Evolutionary conservation across 2,888 invertebrate species (phyloP).

Genomic region (Sepioteuthis lessoniana): DNA sequence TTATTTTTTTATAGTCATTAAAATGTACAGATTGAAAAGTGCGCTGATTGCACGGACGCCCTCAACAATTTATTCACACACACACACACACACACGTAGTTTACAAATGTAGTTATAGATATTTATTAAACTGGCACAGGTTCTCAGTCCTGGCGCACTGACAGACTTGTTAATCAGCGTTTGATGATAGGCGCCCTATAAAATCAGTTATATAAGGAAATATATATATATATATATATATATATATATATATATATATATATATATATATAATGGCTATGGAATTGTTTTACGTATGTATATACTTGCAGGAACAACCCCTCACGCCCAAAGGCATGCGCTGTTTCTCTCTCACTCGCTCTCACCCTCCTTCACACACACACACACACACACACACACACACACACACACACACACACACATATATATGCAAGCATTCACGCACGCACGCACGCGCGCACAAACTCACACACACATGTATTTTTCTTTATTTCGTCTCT

Average conservation of each 20-base stretch:
- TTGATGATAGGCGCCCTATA: too few relatives aligned
- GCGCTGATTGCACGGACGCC: not conserved
- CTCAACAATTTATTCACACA: not conserved
- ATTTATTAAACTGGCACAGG: not conserved
- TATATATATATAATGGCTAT: not conserved
- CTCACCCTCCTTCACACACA: too few relatives aligned
- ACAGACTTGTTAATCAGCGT: too few relatives aligned
- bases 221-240: too few relatives aligned
- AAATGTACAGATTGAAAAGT: not conserved
- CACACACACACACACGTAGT: not conserved
- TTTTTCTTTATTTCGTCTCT: not conserved
- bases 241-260: too few relatives aligned
- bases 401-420: too few relatives aligned
- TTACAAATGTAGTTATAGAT: not conserved
- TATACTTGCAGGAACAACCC: not conserved
- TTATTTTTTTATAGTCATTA: not conserved
- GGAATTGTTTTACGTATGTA: not conserved
- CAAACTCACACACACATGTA: not conserved
- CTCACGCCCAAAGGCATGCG: too few relatives aligned
- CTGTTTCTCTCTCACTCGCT: too few relatives aligned
- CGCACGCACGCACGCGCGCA: not conserved
- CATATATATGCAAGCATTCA: not conserved
- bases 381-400: too few relatives aligned
- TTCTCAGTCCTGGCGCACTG: too few relatives aligned
- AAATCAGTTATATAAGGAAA: too few relatives aligned